Conservation (phyloP, 2,888 invertebrate species). For the Herminia tarsipennalis region DNA sequence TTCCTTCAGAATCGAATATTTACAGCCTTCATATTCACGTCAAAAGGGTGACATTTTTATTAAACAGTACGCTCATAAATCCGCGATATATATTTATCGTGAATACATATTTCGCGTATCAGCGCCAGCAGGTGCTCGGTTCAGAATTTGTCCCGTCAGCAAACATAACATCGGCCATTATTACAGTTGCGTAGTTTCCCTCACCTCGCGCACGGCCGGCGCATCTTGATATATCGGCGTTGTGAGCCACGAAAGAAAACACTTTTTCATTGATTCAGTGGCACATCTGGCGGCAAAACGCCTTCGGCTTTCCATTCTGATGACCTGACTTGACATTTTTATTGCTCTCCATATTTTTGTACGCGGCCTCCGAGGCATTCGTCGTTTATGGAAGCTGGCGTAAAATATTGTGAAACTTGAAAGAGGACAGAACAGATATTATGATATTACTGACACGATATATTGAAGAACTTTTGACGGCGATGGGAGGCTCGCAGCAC, state of each 20-base stretch:
- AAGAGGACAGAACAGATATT: constrained; percentile 72
- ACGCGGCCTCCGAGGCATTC: constrained; percentile 77
- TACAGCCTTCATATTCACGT: constrained; percentile 28
- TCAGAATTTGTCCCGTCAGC: constrained; percentile 72
- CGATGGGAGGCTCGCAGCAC: constrained; percentile 45
- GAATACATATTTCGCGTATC: constrained; percentile 62
- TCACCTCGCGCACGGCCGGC: constrained; percentile 46
- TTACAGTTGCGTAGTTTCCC: constrained; percentile 56
- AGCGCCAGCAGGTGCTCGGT: constrained; percentile 70
- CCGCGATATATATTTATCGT: constrained; percentile 46
- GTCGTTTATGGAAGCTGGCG: constrained; percentile 66
- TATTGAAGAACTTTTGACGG: constrained; percentile 69
- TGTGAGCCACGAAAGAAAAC: constrained; percentile 80
- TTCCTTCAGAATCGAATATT: constrained; percentile 21
- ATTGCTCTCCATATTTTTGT: constrained; percentile 81
- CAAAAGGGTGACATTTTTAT: constrained; percentile 55
- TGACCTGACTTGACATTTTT: constrained; percentile 86
- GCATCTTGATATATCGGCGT: constrained; percentile 73
- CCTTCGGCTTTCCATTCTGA: constrained; percentile 83
- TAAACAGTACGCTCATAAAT: constrained; percentile 58
- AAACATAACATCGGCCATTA: constrained; percentile 70
- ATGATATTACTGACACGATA: constrained; percentile 71
- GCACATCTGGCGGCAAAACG: constrained; percentile 84
- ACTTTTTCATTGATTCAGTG: constrained; percentile 85
- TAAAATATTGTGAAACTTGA: constrained; percentile 81